Percentiles rank a stretch among this genome's conserved stretches.
These are phyloP conservation scores for Lordiphosa clarofinis DNA, from an alignment of 1,140 invertebrate species.

Conservation along the genomic window DNA sequence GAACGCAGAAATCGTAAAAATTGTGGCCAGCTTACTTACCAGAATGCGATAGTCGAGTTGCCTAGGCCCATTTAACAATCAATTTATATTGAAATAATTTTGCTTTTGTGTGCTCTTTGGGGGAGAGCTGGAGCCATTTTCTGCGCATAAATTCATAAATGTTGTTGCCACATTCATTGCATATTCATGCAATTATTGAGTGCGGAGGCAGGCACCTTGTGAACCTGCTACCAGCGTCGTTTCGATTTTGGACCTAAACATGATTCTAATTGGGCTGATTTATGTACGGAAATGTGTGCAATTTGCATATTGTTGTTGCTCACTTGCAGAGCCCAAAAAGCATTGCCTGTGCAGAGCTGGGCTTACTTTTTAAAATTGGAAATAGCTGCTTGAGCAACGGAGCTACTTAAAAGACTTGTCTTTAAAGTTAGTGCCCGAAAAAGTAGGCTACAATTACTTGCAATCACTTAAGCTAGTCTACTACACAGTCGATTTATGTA, in stretches of 20 bases:
- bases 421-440: too few species aligned
- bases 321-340: too few species aligned
- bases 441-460: too few species aligned
- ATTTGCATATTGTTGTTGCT: constrained; percentile 13
- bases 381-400: too few species aligned
- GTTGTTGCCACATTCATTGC: constrained; percentile 45
- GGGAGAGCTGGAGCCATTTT: constrained; percentile 11
- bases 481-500: too few species aligned
- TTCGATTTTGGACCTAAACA: too few species aligned
- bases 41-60: background rate
- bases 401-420: too few species aligned
- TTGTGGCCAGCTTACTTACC: background rate
- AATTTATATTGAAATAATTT: constrained; percentile 72
- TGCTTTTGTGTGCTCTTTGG: constrained; percentile 33
- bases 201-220: too few species aligned
- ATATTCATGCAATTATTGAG: constrained; percentile 65
- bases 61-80: constrained; percentile 64
- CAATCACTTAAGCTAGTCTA: too few species aligned
- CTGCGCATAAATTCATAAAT: constrained; percentile 35
- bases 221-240: constrained; percentile 7
- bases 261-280: constrained; percentile 57
- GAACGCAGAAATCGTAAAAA: constrained; percentile 42
- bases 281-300: constrained; percentile 21
- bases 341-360: too few species aligned
- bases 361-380: too few species aligned